Percentiles rank a stretch among this genome's conserved stretches.
Evolutionary conservation across 2,113 vertebrate genomes (phyloP).

Genomic region (Marcusenius ussheri): DNA sequence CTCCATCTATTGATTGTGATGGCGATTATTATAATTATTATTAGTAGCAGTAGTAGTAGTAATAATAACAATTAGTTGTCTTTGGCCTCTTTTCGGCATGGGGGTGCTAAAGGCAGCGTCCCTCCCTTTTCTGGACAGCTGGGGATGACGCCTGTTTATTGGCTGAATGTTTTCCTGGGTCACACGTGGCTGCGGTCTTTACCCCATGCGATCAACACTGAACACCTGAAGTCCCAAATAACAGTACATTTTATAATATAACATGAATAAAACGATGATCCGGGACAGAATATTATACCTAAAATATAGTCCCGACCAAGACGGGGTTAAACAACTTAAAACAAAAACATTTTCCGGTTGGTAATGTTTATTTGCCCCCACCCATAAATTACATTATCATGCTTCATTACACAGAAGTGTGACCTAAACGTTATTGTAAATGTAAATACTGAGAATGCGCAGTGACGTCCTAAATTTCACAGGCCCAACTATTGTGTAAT

Average conservation of each 20-base stretch:
- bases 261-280: not conserved
- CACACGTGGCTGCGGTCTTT: constrained; percentile 11
- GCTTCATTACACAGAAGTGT: not conserved
- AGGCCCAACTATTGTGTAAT: not conserved
- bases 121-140: not conserved
- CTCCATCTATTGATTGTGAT: not conserved
- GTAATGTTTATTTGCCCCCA: not conserved
- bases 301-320: not conserved
- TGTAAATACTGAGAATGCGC: constrained; percentile 1
- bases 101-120: not conserved
- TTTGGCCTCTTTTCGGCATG: not conserved
- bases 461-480: not conserved
- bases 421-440: not conserved
- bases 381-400: not conserved
- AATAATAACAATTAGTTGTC: not conserved
- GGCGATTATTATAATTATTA: not conserved
- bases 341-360: not conserved
- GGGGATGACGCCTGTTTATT: not conserved
- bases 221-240: not conserved
- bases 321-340: not conserved
- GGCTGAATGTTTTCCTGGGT: constrained; percentile 8
- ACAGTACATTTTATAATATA: not conserved
- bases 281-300: not conserved
- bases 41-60: not conserved
- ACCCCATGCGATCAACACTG: not conserved